Percentiles rank a stretch among this genome's conserved stretches.
Conservation (phyloP, 2,888 invertebrate genomes). For the Lottia gigantea region DNA sequence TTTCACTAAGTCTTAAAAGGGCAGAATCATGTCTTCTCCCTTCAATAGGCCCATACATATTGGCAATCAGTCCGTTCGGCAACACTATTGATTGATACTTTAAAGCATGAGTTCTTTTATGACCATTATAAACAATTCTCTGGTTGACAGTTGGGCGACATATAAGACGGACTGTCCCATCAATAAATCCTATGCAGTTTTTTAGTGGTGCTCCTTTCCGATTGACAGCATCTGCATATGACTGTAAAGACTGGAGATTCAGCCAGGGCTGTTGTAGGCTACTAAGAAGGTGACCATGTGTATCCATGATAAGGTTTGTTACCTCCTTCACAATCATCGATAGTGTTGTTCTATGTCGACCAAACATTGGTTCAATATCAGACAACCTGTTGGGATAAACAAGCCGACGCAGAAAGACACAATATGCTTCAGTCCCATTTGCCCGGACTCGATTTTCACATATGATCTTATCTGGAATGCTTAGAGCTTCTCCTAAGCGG, state of each 20-base stretch:
- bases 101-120: conserved; percentile 25
- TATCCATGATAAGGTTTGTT: conserved; percentile 9
- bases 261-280: conserved; percentile 17
- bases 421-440: background rate
- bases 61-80: conserved; percentile 30
- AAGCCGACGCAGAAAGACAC: conserved; percentile 10
- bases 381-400: conserved; percentile 14
- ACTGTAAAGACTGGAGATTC: background rate
- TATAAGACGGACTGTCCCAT: conserved; percentile 23
- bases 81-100: conserved; percentile 29
- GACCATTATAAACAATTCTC: conserved; percentile 23
- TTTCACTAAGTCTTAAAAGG: conserved; percentile 21
- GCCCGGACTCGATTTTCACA: background rate
- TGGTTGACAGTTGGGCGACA: conserved; percentile 18
- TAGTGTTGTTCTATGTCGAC: conserved; percentile 6
- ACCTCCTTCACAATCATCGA: conserved; percentile 3
- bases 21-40: conserved; percentile 18
- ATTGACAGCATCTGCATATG: conserved; percentile 19
- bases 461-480: conserved; percentile 1
- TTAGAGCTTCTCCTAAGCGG: background rate
- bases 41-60: conserved; percentile 14
- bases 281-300: conserved; percentile 3
- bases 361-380: conserved; percentile 13
- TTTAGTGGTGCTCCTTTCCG: conserved; percentile 19
- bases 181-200: conserved; percentile 25